Base-by-base conservation (phyloP, 1,140 invertebrate genomes). In the Drosophila pachea region DNA sequence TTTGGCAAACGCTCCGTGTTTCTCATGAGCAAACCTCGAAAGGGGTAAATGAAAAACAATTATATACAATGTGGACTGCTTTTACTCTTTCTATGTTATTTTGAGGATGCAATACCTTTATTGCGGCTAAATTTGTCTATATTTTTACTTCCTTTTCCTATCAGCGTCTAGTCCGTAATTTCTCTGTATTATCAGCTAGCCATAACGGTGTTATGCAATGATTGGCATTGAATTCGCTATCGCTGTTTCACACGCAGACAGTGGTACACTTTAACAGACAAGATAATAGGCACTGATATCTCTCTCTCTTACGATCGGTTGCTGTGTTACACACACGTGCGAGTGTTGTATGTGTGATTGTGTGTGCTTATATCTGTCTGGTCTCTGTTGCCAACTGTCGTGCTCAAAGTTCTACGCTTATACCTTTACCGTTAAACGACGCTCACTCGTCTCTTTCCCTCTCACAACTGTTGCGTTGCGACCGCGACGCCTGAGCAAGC, bases 31-130 rank as follows among this genome's bases (percentile, higher is more conserved):
- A 65, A 87, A 76, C 82, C 82, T 86, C 83, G 84, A 86, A 87
- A 67, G 82, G 82, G 82, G 72, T 75, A 87, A 86, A 86, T 86
- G 82, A 86, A 86, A 86, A 86, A 87, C 82, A 83, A 82, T 78
- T 84, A 60, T 60, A 40, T 22, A 6, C 43, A 55, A 47, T 35
- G n/a, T n/a, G n/a, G n/a, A 43, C 4, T 14, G 7, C 12, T 55
- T 38, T 31, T 29, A 52, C 38, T 54, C 47, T 40, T 70, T 73
- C 63, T 64, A 40, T 50, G 32, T 43, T 53, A 36, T 40, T 56
- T 62, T 74, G 58, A 38, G 59, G 16, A 49, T 58, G 7, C 14
- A 45, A 45, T 22, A 45, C 22, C 52, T n/a, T 56, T 33, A 50
- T 64, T 48, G 16, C 52, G 38, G 42, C 29, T 32, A 12, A 7